Conservation (phyloP, 2,113 vertebrate species). For the Mormoops blainvillei region DNA sequence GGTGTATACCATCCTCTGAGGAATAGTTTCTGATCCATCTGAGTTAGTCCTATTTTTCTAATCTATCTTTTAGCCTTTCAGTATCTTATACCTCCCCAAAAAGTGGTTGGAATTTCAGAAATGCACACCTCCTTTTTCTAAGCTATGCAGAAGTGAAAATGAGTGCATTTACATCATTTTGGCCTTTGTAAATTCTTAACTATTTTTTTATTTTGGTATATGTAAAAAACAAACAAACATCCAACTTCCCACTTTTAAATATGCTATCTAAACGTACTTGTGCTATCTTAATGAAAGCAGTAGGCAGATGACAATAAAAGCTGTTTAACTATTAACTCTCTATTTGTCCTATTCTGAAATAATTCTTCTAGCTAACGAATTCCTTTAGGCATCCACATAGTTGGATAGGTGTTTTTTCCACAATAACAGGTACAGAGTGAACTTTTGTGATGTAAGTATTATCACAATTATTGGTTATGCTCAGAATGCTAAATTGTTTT, state of each 20-base stretch:
- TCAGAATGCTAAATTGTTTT: not conserved
- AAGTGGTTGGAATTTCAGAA: not conserved
- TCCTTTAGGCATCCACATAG: not conserved
- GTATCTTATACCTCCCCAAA: not conserved
- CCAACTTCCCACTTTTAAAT: not conserved
- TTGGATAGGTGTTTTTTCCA: not conserved
- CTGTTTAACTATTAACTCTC: constrained; percentile 6
- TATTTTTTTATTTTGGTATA: not conserved
- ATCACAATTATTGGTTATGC: not conserved
- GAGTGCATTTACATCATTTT: not conserved
- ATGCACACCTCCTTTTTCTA: not conserved
- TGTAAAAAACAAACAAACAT: not conserved
- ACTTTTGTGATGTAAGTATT: not conserved
- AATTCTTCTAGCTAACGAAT: not conserved
- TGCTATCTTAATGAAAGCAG: not conserved
- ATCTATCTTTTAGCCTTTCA: not conserved
- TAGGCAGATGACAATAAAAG: not conserved
- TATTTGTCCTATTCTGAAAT: not conserved
- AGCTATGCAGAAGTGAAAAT: not conserved
- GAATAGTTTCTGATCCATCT: not conserved
- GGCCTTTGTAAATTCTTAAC: not conserved
- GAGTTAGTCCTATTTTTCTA: not conserved
- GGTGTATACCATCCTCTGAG: not conserved
- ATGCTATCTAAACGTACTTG: not conserved
- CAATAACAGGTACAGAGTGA: not conserved